Conservation (phyloP, 2,888 invertebrate species). For the Ormyrus thymus region DNA sequence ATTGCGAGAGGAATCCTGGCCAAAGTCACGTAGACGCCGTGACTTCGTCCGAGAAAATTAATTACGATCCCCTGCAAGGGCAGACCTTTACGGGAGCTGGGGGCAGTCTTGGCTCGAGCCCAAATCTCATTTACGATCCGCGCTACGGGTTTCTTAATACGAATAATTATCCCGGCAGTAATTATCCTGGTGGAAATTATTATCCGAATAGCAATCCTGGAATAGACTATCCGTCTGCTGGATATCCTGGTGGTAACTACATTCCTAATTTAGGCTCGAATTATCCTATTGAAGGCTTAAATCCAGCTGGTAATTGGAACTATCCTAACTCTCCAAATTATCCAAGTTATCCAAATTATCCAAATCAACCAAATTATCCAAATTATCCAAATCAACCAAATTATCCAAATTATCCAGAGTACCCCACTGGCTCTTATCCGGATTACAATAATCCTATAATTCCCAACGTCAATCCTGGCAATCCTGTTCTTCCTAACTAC, state of each 20-base stretch:
- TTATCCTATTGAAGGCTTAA: background rate
- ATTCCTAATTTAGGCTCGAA: background rate
- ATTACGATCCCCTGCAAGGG: slow-evolving; percentile 33
- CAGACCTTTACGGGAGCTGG: slow-evolving; percentile 4
- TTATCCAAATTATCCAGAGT: background rate
- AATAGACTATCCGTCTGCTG: background rate
- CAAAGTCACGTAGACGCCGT: too few relatives aligned
- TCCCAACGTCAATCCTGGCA: background rate
- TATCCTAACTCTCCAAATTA: slow-evolving; percentile 11
- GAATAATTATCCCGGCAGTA: background rate
- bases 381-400: too few relatives aligned
- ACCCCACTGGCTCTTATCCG: background rate
- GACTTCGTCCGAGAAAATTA: slow-evolving; percentile 25
- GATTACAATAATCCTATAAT: background rate
- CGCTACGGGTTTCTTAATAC: slow-evolving; percentile 7
- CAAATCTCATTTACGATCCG: slow-evolving; percentile 32
- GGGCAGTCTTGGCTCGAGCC: slow-evolving; percentile 5
- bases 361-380: slow-evolving; percentile 5
- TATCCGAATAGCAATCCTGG: slow-evolving; percentile 8
- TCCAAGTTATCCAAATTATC: slow-evolving; percentile 11
- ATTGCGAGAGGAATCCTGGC: slow-evolving; percentile 44
- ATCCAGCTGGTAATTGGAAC: background rate
- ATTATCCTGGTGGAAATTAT: background rate
- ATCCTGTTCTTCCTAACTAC: background rate
- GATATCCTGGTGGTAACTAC: background rate